phyloP scores from a whole-genome alignment of 1,140 invertebrate species.

The Pteromalus puparum region DNA sequence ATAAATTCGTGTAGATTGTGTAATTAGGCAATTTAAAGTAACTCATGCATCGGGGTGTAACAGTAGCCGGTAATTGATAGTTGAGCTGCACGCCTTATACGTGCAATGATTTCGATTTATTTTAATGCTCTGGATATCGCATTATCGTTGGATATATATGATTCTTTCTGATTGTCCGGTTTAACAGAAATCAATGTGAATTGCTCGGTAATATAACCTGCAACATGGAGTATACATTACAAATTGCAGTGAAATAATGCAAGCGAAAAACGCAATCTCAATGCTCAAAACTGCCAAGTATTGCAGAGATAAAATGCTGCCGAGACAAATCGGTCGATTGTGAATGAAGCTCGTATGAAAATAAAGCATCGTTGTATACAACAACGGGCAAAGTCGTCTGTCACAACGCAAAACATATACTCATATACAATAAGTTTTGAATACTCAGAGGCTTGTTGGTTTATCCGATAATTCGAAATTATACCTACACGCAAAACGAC shows the following conservation, averaged over 20 bases:
- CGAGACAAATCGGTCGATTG: slow-evolving; percentile 51
- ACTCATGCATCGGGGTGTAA: neutral
- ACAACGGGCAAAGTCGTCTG: slow-evolving; percentile 25
- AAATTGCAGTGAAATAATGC: neutral
- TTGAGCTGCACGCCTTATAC: neutral
- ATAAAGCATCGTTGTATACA: slow-evolving; percentile 19
- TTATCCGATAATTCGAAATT: slow-evolving; percentile 45
- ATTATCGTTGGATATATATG: neutral
- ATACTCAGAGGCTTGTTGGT: slow-evolving; percentile 25
- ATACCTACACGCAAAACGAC: neutral
- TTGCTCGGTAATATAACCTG: neutral
- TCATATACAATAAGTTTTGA: slow-evolving; percentile 23
- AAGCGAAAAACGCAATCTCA: too few species aligned
- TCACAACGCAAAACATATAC: slow-evolving; percentile 32
- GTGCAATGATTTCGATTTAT: too few species aligned
- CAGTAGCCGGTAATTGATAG: neutral
- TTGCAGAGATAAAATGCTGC: slow-evolving; percentile 14
- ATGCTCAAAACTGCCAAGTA: neutral
- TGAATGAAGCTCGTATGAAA: slow-evolving; percentile 23
- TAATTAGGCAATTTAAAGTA: neutral
- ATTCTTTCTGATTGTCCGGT: neutral
- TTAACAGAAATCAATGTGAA: neutral
- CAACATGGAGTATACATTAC: neutral
- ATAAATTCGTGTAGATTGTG: neutral
- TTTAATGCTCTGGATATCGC: neutral